Conservation (phyloP, 1,140 invertebrate genomes). For the Neodiprion virginianus region DNA sequence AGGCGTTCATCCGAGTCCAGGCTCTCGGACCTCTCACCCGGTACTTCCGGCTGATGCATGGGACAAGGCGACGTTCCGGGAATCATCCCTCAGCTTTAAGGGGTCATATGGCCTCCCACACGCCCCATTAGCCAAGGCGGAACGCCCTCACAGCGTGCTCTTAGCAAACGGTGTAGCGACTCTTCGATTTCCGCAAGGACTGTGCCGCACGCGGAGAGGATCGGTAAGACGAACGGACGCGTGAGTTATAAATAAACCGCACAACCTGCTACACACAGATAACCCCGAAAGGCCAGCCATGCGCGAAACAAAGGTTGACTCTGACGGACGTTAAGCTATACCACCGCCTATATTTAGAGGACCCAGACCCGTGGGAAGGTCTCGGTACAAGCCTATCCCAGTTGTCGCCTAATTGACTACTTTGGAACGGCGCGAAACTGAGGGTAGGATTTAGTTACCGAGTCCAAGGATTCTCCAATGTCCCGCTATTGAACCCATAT, state of each 20-base stretch:
- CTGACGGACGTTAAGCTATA: conserved; percentile 24
- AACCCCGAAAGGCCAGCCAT: conserved; percentile 46
- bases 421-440: not conserved
- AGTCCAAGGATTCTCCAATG: no score
- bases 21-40: no score
- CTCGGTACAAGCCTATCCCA: not conserved
- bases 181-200: not conserved
- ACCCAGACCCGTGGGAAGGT: not conserved
- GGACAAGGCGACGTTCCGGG: not conserved
- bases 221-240: conserved; percentile 32
- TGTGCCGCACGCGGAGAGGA: conserved; percentile 14
- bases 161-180: not conserved
- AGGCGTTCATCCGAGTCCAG: no score
- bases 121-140: conserved; percentile 9
- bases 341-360: not conserved
- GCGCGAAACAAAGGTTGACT: conserved; percentile 49
- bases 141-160: not conserved
- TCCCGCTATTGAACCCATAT: no score
- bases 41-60: no score
- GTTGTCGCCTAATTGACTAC: not conserved
- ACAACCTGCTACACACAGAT: conserved; percentile 47
- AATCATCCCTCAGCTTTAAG: conserved; percentile 5
- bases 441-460: no score
- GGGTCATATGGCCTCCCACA: not conserved
- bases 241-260: conserved; percentile 49